Conservation (phyloP, 2,888 invertebrate genomes). For the Palloptera scutellata region DNA sequence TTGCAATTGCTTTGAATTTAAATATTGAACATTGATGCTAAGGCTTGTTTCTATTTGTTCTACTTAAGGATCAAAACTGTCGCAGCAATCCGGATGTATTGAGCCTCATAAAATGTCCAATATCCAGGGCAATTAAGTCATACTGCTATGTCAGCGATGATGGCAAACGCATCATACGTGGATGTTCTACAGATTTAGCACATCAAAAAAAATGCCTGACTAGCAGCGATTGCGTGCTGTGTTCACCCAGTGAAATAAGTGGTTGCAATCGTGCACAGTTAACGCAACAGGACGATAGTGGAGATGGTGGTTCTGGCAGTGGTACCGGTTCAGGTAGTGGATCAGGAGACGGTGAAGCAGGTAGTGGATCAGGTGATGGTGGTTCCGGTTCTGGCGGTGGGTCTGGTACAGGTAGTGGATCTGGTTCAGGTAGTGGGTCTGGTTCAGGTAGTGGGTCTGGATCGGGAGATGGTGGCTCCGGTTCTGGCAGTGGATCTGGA, state of each 20-base stretch:
- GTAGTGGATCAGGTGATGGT: neutral
- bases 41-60: neutral
- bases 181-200: conserved; percentile 42
- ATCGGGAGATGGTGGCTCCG: conserved; percentile 28
- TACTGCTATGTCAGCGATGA: conserved; percentile 44
- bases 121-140: conserved; percentile 43
- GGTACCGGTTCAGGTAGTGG: conserved; percentile 19
- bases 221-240: conserved; percentile 40
- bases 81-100: conserved; percentile 31
- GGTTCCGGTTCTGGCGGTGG: neutral
- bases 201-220: conserved; percentile 42
- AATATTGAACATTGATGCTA: neutral
- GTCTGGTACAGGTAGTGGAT: conserved; percentile 24
- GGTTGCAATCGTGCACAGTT: conserved; percentile 40
- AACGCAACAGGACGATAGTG: neutral
- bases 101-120: conserved; percentile 39
- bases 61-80: conserved; percentile 42
- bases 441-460: conserved; percentile 28
- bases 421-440: conserved; percentile 21
- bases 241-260: conserved; percentile 41
- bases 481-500: neutral
- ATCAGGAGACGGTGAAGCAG: neutral
- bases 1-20: neutral
- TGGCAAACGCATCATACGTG: conserved; percentile 39
- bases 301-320: conserved; percentile 29